Evolutionary conservation across 2,888 invertebrate species (phyloP).

Genomic region (Hydropsyche betteni): DNA sequence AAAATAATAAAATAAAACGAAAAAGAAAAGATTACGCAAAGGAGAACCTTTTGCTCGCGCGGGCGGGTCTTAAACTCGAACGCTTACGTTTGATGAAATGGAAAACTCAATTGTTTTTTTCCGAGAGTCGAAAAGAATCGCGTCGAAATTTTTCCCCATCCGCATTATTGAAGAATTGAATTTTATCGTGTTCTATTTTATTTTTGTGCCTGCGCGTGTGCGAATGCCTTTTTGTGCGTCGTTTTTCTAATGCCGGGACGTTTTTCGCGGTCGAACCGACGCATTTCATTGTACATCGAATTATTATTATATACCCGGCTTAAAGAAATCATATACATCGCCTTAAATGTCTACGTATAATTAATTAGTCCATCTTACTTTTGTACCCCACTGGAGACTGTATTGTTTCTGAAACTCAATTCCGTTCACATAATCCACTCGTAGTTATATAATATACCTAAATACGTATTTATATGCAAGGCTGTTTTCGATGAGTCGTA

Average conservation of each 20-base stretch:
- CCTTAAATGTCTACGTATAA: no score
- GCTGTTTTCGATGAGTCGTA: no score
- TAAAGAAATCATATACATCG: not conserved
- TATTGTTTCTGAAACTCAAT: no score
- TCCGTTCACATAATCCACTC: no score
- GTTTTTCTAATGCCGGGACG: not conserved
- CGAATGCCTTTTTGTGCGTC: not conserved
- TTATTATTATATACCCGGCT: constrained; percentile 1
- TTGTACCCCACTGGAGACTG: no score
- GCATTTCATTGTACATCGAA: constrained; percentile 7
- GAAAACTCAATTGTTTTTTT: constrained; percentile 21
- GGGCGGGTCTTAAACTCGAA: constrained; percentile 20
- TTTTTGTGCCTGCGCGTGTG: not conserved
- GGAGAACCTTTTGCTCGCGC: not conserved
- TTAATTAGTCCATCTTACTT: no score
- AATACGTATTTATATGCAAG: no score
- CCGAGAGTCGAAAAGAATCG: constrained; percentile 14
- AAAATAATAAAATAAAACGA: no score
- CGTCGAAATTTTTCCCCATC: not conserved
- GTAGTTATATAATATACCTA: no score
- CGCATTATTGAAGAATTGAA: constrained; percentile 20
- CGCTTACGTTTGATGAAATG: constrained; percentile 25
- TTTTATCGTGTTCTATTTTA: not conserved
- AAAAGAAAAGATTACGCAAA: constrained; percentile 14
- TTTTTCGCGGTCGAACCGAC: not conserved